Percentiles rank a stretch among this genome's conserved stretches.
phyloP scores from a whole-genome alignment of 1,140 invertebrate genomes.

The Vollenhovia emeryi region DNA sequence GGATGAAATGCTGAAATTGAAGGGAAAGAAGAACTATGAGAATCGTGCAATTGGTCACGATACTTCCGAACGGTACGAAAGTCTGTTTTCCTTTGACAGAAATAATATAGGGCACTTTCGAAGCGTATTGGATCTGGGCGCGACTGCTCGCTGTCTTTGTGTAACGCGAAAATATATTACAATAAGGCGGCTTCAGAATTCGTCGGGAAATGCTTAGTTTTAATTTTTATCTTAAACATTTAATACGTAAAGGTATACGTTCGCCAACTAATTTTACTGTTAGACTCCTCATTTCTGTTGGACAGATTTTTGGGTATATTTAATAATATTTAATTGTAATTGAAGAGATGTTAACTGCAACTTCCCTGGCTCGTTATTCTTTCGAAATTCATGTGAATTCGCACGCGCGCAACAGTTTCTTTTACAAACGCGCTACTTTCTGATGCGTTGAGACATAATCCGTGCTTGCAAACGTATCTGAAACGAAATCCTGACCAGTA shows the following conservation, averaged over 20 bases:
- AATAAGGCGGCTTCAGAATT: neutral
- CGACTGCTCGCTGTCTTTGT: slow-evolving; percentile 15
- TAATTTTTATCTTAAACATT: neutral
- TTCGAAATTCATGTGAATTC: neutral
- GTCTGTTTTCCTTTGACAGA: slow-evolving; percentile 53
- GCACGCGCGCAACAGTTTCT: neutral
- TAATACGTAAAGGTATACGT: neutral
- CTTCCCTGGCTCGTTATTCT: neutral
- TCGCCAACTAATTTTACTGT: neutral
- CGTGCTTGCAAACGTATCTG: slow-evolving; percentile 16
- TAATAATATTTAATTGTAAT: neutral
- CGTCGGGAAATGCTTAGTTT: neutral
- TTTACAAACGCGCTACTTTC: neutral
- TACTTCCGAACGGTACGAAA: slow-evolving; percentile 36
- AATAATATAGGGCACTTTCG: slow-evolving; percentile 55
- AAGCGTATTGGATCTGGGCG: slow-evolving; percentile 26
- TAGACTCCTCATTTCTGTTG: neutral
- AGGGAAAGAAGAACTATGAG: slow-evolving; percentile 34
- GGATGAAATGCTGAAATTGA: slow-evolving; percentile 27
- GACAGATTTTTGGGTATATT: neutral
- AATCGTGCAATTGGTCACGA: slow-evolving; percentile 56
- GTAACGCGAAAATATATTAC: slow-evolving; percentile 43
- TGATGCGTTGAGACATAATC: slow-evolving; percentile 23
- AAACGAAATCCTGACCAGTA: slow-evolving; percentile 65
- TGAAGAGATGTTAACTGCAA: neutral